Evolutionary conservation across 2,888 invertebrate genomes (phyloP).

Genomic region (Rhyacophila evoluta): DNA sequence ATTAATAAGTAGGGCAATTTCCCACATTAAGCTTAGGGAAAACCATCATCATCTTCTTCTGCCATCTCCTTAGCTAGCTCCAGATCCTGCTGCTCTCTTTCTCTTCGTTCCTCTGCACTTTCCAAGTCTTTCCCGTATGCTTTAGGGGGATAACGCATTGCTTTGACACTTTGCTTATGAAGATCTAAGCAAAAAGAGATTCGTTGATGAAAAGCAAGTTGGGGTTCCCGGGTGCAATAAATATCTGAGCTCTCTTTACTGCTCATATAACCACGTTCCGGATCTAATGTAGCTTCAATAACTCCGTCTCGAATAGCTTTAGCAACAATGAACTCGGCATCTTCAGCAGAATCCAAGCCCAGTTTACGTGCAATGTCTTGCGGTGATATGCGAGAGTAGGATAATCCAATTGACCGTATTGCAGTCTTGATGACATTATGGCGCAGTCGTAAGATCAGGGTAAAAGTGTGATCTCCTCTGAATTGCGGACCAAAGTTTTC

Average conservation of each 20-base stretch:
- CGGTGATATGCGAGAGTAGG: slow-evolving; percentile 96
- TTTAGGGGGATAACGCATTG: slow-evolving; percentile 99
- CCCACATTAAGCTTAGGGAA: slow-evolving; percentile 63
- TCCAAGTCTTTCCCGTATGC: slow-evolving; percentile 98
- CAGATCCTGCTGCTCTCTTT: slow-evolving; percentile 97
- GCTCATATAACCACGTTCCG: slow-evolving; percentile 95
- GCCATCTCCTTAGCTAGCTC: slow-evolving; percentile 99
- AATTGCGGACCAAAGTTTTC: slow-evolving; percentile 93
- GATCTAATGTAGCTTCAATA: slow-evolving; percentile 97
- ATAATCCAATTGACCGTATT: slow-evolving; percentile 93
- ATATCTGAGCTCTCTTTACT: slow-evolving; percentile 98
- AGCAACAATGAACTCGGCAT: slow-evolving; percentile 99
- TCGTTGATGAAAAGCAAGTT: slow-evolving; percentile 95
- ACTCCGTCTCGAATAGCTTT: slow-evolving; percentile 98
- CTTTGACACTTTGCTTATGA: slow-evolving; percentile 99
- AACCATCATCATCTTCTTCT: slow-evolving; percentile 97
- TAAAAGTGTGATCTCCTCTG: slow-evolving; percentile 94
- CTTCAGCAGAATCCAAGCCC: slow-evolving; percentile 93
- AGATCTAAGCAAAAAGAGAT: slow-evolving; percentile 97
- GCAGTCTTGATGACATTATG: slow-evolving; percentile 99
- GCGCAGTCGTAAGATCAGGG: slow-evolving; percentile 92
- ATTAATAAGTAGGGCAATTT: not conserved
- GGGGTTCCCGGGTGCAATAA: slow-evolving; percentile 96
- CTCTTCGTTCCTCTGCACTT: slow-evolving; percentile 95
- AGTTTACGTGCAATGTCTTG: slow-evolving; percentile 95